phyloP scores from a whole-genome alignment of 2,113 vertebrate genomes.

The Oryzias curvinotus region DNA sequence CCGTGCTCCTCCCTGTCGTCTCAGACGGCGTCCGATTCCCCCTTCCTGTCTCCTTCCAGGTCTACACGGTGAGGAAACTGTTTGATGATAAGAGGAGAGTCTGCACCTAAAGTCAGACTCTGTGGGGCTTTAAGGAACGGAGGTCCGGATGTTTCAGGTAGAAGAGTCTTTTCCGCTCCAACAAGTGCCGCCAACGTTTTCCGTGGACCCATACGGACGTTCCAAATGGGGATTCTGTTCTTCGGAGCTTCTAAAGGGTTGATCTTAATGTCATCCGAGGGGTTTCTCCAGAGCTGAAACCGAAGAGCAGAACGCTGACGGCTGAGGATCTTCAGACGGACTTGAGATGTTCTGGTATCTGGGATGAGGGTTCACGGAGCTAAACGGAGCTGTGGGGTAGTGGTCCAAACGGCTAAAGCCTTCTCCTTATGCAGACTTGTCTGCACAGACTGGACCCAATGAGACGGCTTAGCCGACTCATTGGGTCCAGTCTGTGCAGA shows the following conservation, averaged over 20 bases:
- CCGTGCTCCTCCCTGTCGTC: not conserved
- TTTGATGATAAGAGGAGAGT: constrained; percentile 84
- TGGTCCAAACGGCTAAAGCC: not conserved
- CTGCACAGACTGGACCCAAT: too few species aligned
- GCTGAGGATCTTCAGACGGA: constrained; percentile 11
- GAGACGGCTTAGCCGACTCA: too few species aligned
- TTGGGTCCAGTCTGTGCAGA: too few species aligned
- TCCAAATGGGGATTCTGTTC: too few species aligned
- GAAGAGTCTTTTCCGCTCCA: too few species aligned
- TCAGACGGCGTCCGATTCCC: not conserved
- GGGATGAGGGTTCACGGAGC: constrained; percentile 15
- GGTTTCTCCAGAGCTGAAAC: not conserved
- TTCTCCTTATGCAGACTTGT: not conserved
- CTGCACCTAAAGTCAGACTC: constrained; percentile 71
- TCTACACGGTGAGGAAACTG: constrained; percentile 86
- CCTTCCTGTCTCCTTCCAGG: constrained; percentile 43
- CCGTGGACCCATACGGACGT: too few species aligned
- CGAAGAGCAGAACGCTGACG: constrained; percentile 18
- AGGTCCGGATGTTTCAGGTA: not conserved
- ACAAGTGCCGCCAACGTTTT: too few species aligned
- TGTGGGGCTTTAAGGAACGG: not conserved
- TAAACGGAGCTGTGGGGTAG: constrained; percentile 8
- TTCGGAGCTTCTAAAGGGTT: too few species aligned
- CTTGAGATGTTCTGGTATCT: not conserved
- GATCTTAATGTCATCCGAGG: too few species aligned